Conservation (phyloP, 1,140 invertebrate species). For the Eumeta japonica region DNA sequence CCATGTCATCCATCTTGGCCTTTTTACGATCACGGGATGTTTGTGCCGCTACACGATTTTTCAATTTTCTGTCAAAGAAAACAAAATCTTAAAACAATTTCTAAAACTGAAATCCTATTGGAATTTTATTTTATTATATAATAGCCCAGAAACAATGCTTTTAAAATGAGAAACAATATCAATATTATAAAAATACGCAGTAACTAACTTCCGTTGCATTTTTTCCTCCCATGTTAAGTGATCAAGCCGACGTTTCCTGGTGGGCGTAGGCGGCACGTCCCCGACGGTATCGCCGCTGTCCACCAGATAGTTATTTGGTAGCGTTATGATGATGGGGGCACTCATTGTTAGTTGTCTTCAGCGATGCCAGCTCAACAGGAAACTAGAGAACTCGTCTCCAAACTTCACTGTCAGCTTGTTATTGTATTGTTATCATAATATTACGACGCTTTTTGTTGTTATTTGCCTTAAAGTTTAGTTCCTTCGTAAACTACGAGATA, state of each 20-base stretch:
- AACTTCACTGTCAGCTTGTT: not conserved
- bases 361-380: not conserved
- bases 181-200: not conserved
- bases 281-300: conserved; percentile 50
- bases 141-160: not conserved
- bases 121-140: not conserved
- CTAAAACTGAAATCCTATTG: not conserved
- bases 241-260: conserved; percentile 71
- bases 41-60: conserved; percentile 97
- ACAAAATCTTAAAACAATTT: conserved; percentile 1
- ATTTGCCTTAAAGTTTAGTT: too few relatives aligned
- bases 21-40: conserved; percentile 97
- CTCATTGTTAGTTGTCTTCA: conserved; percentile 50
- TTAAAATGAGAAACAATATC: not conserved
- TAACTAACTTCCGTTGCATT: conserved; percentile 77
- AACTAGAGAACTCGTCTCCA: not conserved
- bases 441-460: too few relatives aligned
- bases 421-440: too few relatives aligned
- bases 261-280: conserved; percentile 38
- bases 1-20: conserved; percentile 85
- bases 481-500: too few relatives aligned
- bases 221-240: conserved; percentile 82
- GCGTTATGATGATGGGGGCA: conserved; percentile 53
- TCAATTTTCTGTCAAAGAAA: conserved; percentile 78
- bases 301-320: conserved; percentile 58